phyloP scores from a whole-genome alignment of 1,140 invertebrate species.

The Platyura marginata region DNA sequence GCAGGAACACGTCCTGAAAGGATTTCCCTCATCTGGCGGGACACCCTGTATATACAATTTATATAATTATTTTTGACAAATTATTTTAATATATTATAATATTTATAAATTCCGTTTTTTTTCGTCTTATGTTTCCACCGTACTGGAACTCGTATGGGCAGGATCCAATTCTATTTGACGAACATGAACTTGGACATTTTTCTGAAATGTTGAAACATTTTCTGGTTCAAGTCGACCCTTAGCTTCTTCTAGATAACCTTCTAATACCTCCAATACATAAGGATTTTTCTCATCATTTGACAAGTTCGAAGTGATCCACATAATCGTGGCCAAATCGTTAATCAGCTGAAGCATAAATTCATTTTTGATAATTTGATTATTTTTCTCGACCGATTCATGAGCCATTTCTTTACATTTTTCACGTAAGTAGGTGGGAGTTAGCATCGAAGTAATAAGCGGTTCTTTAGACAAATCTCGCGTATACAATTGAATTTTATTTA shows the following conservation, averaged over 20 bases:
- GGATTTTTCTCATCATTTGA: conserved; percentile 77
- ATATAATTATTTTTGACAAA: no score
- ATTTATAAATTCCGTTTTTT: no score
- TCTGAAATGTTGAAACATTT: conserved; percentile 40
- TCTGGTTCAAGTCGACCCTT: conserved; percentile 55
- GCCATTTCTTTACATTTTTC: conserved; percentile 78
- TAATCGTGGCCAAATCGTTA: conserved; percentile 71
- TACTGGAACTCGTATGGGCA: no score
- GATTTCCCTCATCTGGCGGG: no score
- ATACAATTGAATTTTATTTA: conserved; percentile 66
- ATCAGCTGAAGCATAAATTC: conserved; percentile 55
- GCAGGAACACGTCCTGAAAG: no score
- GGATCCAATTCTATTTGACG: background rate
- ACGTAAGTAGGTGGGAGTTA: conserved; percentile 69
- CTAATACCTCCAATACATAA: conserved; percentile 80
- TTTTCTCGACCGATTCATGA: conserved; percentile 54
- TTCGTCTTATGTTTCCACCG: no score
- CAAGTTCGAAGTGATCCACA: conserved; percentile 85
- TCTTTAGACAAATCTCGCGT: conserved; percentile 79
- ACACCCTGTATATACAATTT: no score
- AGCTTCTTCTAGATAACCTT: conserved; percentile 81
- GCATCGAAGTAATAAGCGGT: conserved; percentile 67
- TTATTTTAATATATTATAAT: no score
- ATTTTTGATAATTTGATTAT: conserved; percentile 43
- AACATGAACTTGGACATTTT: background rate